Percentiles rank a stretch among this genome's conserved stretches.
These are phyloP conservation scores for Archips xylosteana DNA, from an alignment of 2,888 invertebrate species.

Conservation along the genomic window DNA sequence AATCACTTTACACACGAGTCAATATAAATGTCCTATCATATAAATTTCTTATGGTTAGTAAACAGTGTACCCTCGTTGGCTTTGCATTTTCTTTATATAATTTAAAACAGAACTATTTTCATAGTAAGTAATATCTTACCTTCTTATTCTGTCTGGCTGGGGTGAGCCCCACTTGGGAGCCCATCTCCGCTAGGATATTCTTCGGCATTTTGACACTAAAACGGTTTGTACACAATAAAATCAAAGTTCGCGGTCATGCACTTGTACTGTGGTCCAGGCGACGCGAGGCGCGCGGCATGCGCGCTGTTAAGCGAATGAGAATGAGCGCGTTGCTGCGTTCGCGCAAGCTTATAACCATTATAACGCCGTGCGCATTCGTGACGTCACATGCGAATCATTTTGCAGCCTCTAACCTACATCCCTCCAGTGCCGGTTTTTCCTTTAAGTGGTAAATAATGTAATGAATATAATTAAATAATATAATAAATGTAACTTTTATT, in stretches of 20 bases:
- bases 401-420: conserved; percentile 23
- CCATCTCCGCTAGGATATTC: conserved; percentile 80
- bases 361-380: conserved; percentile 57
- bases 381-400: conserved; percentile 55
- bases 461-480: too few species aligned
- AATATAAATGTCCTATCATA: conserved; percentile 7
- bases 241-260: conserved; percentile 55
- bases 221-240: conserved; percentile 51
- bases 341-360: conserved; percentile 69
- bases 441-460: neutral
- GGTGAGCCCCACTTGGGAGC: conserved; percentile 81
- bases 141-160: conserved; percentile 73
- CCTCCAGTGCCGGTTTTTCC: neutral
- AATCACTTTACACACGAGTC: conserved; percentile 32
- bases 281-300: conserved; percentile 70
- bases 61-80: conserved; percentile 2
- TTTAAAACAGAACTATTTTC: conserved; percentile 13
- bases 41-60: neutral
- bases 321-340: conserved; percentile 59
- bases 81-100: neutral
- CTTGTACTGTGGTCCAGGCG: conserved; percentile 52
- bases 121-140: conserved; percentile 55
- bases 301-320: conserved; percentile 70
- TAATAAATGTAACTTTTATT: too few species aligned
- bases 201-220: conserved; percentile 76